These are phyloP conservation scores for Brachypteracias leptosomus DNA, from an alignment of 2,113 vertebrate species.

Conservation along the genomic window DNA sequence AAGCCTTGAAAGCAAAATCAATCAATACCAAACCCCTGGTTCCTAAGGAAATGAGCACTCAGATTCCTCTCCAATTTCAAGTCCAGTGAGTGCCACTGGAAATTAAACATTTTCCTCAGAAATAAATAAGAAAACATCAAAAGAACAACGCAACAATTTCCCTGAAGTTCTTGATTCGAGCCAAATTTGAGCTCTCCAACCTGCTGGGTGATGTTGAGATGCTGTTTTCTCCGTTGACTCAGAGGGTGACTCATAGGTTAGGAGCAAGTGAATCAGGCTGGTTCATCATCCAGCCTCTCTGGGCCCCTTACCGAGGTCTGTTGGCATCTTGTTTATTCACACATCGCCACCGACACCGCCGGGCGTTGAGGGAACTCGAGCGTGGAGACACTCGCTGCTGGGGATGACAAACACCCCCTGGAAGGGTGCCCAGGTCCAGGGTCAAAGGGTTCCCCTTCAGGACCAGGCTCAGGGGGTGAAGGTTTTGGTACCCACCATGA, in stretches of 20 bases:
- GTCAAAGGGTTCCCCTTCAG: not conserved
- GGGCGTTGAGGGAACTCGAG: not conserved
- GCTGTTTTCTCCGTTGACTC: constrained; percentile 29
- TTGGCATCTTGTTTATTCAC: constrained; percentile 22
- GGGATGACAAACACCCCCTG: rapidly evolving
- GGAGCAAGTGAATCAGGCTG: not conserved
- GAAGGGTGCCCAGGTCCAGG: not conserved
- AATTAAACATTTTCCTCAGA: not conserved
- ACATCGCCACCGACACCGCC: rapidly evolving
- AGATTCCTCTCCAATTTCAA: not conserved
- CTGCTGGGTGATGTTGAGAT: not conserved
- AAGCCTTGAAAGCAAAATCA: not conserved
- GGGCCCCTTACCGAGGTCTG: not conserved
- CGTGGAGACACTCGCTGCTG: not conserved
- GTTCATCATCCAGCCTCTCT: constrained; percentile 3
- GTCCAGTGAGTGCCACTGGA: rapidly evolving
- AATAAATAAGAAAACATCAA: not conserved
- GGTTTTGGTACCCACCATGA: not conserved
- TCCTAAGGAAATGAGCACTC: not conserved
- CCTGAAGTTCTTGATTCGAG: not conserved
- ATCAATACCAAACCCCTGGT: not conserved
- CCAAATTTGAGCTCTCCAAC: not conserved
- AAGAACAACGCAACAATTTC: not conserved
- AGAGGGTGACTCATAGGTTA: constrained; percentile 24
- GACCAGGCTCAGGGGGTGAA: rapidly evolving